Evolutionary conservation across 2,888 invertebrate genomes (phyloP), one percentile per base, ranked within the genome.

Genomic region (Nowickia ferox): DNA sequence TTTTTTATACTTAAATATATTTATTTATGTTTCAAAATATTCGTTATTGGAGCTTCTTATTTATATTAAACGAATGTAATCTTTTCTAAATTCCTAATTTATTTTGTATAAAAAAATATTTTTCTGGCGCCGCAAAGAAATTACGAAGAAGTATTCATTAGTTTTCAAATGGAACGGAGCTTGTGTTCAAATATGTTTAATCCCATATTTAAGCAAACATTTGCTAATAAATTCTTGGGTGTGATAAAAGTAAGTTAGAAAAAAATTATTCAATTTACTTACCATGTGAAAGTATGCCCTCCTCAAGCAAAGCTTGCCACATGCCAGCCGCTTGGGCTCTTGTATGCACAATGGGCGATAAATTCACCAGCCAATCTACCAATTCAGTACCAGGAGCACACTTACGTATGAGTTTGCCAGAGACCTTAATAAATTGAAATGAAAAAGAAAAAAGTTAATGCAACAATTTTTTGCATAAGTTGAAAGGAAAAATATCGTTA

Each of bases 261-360:
- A 72, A 53, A 65, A 51, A 51, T 44, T 3, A 10, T 40, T 19
- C 59, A 38, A 48, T 46, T 42, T 51, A 92, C 94, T 93, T 91
- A 96, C 96, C 96, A 92, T 96, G 96, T 72, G 95, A 94, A 87
- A 97, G 94, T 85, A 96, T 95, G 65, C 96, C 96, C 92, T 97
- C 96, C 91, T 97, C 97, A 55, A 97, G 93, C 75, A 97, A 93
- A 0, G 96, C 96, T 92, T 97, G 97, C 96, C 96, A 97, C 96
- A 97, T 96, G 86, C 96, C 96, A 68, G 95, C 95, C 71, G 96
- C 96, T 91, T 96, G 96, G 87, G 94, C 94, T 85, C 96, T 93
- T 42, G 94, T 94, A 89, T 95, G 95, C 15, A 95, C 95, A 87
- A 94, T 93, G 77, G 94, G 93, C 71, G 95, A 94, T 88, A 96